Conservation (phyloP, 2,797 vertebrate species). For the Melanotaenia parkinsoni region DNA sequence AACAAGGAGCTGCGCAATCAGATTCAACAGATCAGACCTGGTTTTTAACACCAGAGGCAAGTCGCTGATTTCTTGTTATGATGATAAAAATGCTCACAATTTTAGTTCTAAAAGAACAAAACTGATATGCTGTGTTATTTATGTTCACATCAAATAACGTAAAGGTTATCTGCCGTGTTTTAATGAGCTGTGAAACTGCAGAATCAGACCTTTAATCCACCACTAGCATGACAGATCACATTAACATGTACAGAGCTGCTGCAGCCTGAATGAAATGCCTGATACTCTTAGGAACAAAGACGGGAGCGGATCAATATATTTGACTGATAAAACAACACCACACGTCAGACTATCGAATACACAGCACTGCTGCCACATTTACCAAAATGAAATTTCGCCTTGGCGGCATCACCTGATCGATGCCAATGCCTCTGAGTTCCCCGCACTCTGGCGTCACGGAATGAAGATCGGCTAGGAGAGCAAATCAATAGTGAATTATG, state of each 20-base stretch:
- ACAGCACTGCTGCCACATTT: slow-evolving; percentile 35
- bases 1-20: not conserved
- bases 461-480: slow-evolving; percentile 69
- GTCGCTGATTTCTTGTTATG: not conserved
- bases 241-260: slow-evolving; percentile 26
- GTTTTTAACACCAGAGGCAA: not conserved
- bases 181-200: not conserved
- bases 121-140: not conserved
- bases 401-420: slow-evolving; percentile 62
- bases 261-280: slow-evolving; percentile 19
- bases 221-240: not conserved
- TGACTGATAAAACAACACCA: slow-evolving; percentile 58
- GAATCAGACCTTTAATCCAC: not conserved
- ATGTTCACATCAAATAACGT: not conserved
- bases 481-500: slow-evolving; percentile 83
- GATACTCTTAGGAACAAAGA: slow-evolving; percentile 35
- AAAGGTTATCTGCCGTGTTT: not conserved
- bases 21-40: not conserved
- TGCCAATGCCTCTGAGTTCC: slow-evolving; percentile 59
- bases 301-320: slow-evolving; percentile 54
- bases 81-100: slow-evolving; percentile 3
- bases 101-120: not conserved
- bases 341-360: slow-evolving; percentile 36
- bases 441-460: slow-evolving; percentile 50
- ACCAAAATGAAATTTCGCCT: slow-evolving; percentile 65